These are phyloP conservation scores for Parapsyche elsis DNA, from an alignment of 1,140 invertebrate species.

Conservation along the genomic window DNA sequence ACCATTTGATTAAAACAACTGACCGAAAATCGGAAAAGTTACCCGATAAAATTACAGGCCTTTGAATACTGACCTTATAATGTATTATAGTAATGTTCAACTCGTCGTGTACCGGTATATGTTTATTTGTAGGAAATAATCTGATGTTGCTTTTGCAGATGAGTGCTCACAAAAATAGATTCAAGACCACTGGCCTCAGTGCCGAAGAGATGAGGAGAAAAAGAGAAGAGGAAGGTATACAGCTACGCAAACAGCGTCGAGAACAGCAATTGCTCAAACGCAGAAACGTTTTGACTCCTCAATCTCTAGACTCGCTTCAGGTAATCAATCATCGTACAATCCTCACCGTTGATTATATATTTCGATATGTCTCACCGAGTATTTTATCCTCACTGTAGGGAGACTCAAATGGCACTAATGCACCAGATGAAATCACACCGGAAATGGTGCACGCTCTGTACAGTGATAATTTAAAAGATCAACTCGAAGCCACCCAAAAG, in stretches of 20 bases:
- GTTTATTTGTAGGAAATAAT: too few relatives aligned
- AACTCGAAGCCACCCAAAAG: constrained; percentile 91
- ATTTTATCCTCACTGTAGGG: constrained; percentile 35
- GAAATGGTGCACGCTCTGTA: constrained; percentile 89
- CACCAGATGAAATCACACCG: constrained; percentile 70
- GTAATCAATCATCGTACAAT: neutral
- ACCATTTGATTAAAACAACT: too few relatives aligned
- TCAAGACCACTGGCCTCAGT: constrained; percentile 94
- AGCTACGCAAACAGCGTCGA: constrained; percentile 94
- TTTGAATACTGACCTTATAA: too few relatives aligned
- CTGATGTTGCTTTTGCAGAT: constrained; percentile 67
- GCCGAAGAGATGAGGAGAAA: constrained; percentile 91
- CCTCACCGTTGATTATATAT: neutral
- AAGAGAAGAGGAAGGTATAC: constrained; percentile 96
- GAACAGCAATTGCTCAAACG: constrained; percentile 94
- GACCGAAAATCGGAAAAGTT: too few relatives aligned
- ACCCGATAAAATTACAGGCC: too few relatives aligned
- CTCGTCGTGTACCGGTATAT: too few relatives aligned
- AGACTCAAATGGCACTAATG: constrained; percentile 38
- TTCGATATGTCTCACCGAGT: neutral
- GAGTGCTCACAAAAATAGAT: constrained; percentile 91
- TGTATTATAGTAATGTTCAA: too few relatives aligned
- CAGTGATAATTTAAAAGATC: constrained; percentile 82
- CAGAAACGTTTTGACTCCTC: constrained; percentile 82
- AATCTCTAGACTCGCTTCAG: constrained; percentile 27